Conservation (phyloP, 2,888 invertebrate species). For the Drosophila ezoana region DNA sequence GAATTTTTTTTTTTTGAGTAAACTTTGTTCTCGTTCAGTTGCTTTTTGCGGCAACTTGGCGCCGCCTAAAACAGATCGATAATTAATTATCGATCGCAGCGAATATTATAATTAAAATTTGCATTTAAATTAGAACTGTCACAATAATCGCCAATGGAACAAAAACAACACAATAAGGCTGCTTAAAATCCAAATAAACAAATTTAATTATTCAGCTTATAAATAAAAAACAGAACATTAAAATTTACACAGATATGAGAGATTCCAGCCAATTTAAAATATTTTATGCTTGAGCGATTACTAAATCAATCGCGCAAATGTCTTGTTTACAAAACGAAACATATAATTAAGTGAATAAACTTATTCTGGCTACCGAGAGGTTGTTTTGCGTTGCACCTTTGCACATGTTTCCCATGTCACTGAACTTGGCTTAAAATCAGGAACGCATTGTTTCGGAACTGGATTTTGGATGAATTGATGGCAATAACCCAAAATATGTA, state of each 20-base stretch:
- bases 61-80: conserved; percentile 48
- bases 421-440: conserved; percentile 39
- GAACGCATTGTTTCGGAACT: conserved; percentile 43
- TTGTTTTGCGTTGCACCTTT: conserved; percentile 19
- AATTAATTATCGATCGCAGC: conserved; percentile 70
- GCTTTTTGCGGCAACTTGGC: conserved; percentile 55
- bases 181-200: conserved; percentile 21
- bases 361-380: conserved; percentile 22
- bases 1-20: conserved; percentile 39
- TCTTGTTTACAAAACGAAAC: conserved; percentile 33
- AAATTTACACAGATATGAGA: conserved; percentile 4
- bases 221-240: conserved; percentile 4
- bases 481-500: conserved; percentile 34
- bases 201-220: conserved; percentile 30
- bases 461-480: conserved; percentile 54
- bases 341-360: conserved; percentile 43
- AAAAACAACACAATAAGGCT: conserved; percentile 37
- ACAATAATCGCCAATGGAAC: conserved; percentile 42
- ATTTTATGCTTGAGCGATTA: neutral
- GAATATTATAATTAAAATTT: conserved; percentile 66
- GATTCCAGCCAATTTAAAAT: conserved; percentile 4
- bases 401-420: conserved; percentile 36
- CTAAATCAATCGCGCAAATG: conserved; percentile 19
- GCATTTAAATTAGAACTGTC: conserved; percentile 77
- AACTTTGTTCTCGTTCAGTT: conserved; percentile 42